Evolutionary conservation across 2,113 vertebrate genomes (phyloP).

Genomic region (Sturnira hondurensis): DNA sequence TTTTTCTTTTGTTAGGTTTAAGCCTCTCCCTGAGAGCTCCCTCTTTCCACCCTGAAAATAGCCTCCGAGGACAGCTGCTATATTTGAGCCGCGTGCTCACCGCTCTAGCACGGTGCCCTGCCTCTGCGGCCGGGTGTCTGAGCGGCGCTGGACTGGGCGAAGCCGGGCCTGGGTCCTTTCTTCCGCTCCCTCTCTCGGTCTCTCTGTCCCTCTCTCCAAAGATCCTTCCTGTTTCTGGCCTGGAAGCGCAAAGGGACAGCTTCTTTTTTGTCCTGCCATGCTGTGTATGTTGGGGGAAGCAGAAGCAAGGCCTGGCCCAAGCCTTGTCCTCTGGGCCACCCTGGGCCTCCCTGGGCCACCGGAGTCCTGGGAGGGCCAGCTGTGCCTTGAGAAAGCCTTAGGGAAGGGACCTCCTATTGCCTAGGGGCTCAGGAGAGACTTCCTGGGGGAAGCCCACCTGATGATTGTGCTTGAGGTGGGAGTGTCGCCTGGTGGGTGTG

Average conservation of each 20-base stretch:
- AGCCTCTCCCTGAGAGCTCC: background rate
- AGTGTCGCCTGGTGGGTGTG: fast-evolving
- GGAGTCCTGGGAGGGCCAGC: background rate
- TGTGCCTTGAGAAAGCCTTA: background rate
- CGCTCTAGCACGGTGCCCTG: background rate
- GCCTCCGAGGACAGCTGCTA: constrained; percentile 49
- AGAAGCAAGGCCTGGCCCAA: too few species aligned
- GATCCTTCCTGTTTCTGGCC: too few species aligned
- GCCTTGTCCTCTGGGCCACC: background rate
- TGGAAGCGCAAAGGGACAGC: background rate
- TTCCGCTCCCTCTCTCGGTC: background rate
- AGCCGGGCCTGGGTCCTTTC: fast-evolving
- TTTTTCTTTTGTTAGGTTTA: constrained; percentile 62
- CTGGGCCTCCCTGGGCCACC: background rate
- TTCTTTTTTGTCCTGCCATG: background rate
- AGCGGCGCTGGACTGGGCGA: background rate
- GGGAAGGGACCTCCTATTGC: background rate
- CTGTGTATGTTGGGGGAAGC: background rate
- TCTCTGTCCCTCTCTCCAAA: background rate
- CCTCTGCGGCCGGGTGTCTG: background rate
- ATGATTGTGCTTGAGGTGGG: background rate
- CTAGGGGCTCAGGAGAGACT: background rate
- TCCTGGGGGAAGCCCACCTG: background rate
- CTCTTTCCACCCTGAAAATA: constrained; percentile 52
- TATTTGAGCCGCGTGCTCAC: constrained; percentile 21